Base-by-base conservation (phyloP, 2,888 invertebrate genomes). In the Rhagonycha lutea region DNA sequence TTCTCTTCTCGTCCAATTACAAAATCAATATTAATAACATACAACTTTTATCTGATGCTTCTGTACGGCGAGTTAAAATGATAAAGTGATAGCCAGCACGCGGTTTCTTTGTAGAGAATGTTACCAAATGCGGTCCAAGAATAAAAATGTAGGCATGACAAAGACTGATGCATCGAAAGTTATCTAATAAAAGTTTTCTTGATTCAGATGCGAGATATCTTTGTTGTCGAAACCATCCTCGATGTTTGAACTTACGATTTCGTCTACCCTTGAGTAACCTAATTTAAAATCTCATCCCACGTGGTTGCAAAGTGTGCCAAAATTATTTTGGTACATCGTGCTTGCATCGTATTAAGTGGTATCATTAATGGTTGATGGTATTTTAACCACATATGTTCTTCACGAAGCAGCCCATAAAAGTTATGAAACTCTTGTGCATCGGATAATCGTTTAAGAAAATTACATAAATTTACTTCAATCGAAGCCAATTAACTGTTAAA, bases 151-250 rank as follows among this genome's bases (percentile, higher is more conserved):
- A 47, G 70, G 71, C 68, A 71, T 71, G 74, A 70, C 74, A 74
- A 74, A 71, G 74, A 74, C 71, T 68, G 74, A 74, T 74, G 74
- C 61, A 61, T 47, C 24, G 63, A 63, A 63, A 63, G 18, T 63
- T 47, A 18, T 72, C 18, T n/a, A 26, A 26, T 24, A 65, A 29
- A 47, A 63, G 12, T 23, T 72, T 72, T 71, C 60, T 68, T 68
- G 71, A 71, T 74, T 60, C 61, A 68, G 70, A 74, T 74, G 61
- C 61, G 2, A 74, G 74, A 74, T 74, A 74, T 74, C 70, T 61
- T 62, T 68, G 32, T 71, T 60, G 68, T 70, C 61, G 70, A 61
- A 74, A 70, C 62, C 68, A 70, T 68, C n/a, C n/a, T n/a, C n/a
- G 47, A 12, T n/a, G n/a, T 47, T 47, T 47, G 47, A 47, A 47